Evolutionary conservation across 2,797 vertebrate species (phyloP).

Genomic region (Melanotaenia boesemani): DNA sequence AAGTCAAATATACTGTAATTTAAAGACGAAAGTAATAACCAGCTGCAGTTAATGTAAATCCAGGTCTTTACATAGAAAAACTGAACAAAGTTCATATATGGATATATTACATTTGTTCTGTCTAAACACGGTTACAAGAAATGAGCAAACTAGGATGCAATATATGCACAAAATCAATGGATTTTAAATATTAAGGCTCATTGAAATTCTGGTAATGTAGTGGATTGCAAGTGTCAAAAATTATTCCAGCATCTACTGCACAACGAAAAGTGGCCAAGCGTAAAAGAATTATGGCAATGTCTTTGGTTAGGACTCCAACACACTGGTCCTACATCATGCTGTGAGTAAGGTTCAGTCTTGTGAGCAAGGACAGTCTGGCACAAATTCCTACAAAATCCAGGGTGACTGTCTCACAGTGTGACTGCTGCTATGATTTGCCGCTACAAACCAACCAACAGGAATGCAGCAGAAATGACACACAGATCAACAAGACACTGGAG

Average conservation of each 20-base stretch:
- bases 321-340: too few species aligned
- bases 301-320: neutral
- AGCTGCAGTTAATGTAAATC: constrained; percentile 32
- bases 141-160: constrained; percentile 23
- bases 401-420: neutral
- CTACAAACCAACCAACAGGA: neutral
- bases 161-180: constrained; percentile 29
- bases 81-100: constrained; percentile 26
- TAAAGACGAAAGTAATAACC: constrained; percentile 21
- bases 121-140: constrained; percentile 41
- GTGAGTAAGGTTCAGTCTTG: too few species aligned
- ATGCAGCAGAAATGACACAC: neutral
- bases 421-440: neutral
- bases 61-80: constrained; percentile 34
- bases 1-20: constrained; percentile 31
- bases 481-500: neutral
- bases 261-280: neutral
- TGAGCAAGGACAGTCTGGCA: neutral
- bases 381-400: neutral
- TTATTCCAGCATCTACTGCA: constrained; percentile 21
- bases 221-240: constrained; percentile 28
- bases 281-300: neutral
- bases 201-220: constrained; percentile 2
- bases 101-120: constrained; percentile 30
- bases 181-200: constrained; percentile 35